Evolutionary conservation across 2,888 invertebrate genomes (phyloP).

Genomic region (Microchrysa polita): DNA sequence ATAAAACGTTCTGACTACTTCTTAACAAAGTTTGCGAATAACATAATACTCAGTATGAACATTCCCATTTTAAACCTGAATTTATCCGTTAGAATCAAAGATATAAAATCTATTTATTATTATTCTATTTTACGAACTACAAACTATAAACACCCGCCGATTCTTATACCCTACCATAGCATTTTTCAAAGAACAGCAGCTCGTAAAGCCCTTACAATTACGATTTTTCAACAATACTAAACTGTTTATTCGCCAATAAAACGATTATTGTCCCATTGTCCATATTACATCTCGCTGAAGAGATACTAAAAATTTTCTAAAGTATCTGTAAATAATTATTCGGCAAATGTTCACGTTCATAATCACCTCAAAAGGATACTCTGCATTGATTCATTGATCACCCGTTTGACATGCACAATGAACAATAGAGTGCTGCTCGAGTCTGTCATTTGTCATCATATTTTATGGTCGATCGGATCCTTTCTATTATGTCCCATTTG

Average conservation of each 20-base stretch:
- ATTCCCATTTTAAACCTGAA: too few relatives aligned
- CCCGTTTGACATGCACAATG: neutral
- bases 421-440: slow-evolving; percentile 7
- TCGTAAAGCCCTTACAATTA: neutral
- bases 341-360: slow-evolving; percentile 9
- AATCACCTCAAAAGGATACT: neutral
- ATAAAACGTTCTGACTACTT: too few relatives aligned
- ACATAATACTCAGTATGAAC: too few relatives aligned
- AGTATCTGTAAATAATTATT: neutral
- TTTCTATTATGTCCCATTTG: slow-evolving; percentile 15
- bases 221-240: neutral
- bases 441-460: slow-evolving; percentile 48
- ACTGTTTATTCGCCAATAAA: slow-evolving; percentile 36
- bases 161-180: too few relatives aligned
- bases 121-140: neutral
- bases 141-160: neutral
- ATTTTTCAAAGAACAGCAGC: neutral
- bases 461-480: slow-evolving; percentile 40
- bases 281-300: neutral
- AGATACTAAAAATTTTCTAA: slow-evolving; percentile 3
- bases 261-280: slow-evolving; percentile 9
- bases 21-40: too few relatives aligned
- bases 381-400: neutral
- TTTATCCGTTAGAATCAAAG: too few relatives aligned
- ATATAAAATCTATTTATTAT: too few relatives aligned